Conservation (phyloP, 1,140 invertebrate species). For the Mercenaria mercenaria region DNA sequence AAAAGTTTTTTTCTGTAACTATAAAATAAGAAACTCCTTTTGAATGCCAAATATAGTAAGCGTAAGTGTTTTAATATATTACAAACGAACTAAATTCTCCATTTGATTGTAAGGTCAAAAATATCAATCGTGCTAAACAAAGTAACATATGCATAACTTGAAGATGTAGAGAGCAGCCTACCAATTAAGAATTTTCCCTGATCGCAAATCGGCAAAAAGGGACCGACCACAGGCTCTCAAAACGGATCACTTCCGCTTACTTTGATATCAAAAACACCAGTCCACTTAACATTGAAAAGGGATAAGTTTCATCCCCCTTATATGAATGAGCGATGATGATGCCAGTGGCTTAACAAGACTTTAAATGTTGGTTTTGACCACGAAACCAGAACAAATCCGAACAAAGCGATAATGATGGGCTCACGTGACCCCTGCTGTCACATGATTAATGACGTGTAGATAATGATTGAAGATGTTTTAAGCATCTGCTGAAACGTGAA, state of each 20-base stretch:
- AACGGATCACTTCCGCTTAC: slow-evolving; percentile 24
- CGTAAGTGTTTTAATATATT: too few relatives aligned
- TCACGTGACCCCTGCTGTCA: slow-evolving; percentile 50
- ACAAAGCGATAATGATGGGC: slow-evolving; percentile 54
- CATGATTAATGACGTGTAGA: slow-evolving; percentile 57
- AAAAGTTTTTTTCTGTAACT: too few relatives aligned
- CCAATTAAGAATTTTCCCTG: background rate
- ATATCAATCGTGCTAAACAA: too few relatives aligned
- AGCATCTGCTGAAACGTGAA: slow-evolving; percentile 49
- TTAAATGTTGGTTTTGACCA: slow-evolving; percentile 54
- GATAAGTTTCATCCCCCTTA: slow-evolving; percentile 39
- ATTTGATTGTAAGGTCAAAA: too few relatives aligned
- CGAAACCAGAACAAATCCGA: slow-evolving; percentile 30
- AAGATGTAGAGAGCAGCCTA: background rate
- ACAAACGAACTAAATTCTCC: too few relatives aligned
- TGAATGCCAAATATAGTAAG: too few relatives aligned
- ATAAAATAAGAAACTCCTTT: too few relatives aligned
- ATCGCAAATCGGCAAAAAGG: slow-evolving; percentile 4
- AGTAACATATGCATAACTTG: too few relatives aligned
- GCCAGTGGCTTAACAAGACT: slow-evolving; percentile 36
- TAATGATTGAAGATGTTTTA: slow-evolving; percentile 59
- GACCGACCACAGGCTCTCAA: slow-evolving; percentile 17
- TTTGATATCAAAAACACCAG: slow-evolving; percentile 16
- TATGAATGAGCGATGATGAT: slow-evolving; percentile 36
- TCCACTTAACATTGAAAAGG: slow-evolving; percentile 20